A percentile compares a stretch with the other conserved stretches of the same genome.
Evolutionary conservation across 2,797 vertebrate genomes (phyloP).

Genomic region (Poeciliopsis presidionis): DNA sequence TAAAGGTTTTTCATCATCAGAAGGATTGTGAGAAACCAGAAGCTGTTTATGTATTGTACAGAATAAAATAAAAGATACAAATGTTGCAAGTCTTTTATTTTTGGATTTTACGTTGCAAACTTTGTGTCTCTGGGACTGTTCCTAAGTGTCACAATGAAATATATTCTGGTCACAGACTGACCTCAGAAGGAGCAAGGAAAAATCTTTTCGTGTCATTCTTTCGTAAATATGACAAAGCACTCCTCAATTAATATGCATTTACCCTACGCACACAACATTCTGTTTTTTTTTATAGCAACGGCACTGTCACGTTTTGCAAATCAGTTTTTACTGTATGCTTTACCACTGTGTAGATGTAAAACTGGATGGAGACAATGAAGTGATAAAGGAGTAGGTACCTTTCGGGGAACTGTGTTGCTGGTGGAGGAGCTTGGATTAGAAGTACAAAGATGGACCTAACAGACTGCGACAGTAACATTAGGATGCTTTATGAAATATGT

Average conservation of each 20-base stretch:
- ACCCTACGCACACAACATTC: constrained; percentile 62
- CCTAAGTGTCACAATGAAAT: constrained; percentile 76
- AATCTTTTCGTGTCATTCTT: constrained; percentile 61
- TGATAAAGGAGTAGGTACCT: constrained; percentile 27
- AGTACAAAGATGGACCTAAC: constrained; percentile 16
- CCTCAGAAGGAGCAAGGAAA: constrained; percentile 63
- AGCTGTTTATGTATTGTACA: constrained; percentile 94
- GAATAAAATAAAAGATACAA: constrained; percentile 98
- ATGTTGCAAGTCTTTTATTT: constrained; percentile 89
- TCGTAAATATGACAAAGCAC: constrained; percentile 64
- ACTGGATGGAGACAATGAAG: constrained; percentile 37
- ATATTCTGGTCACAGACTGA: constrained; percentile 77
- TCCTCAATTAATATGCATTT: constrained; percentile 71
- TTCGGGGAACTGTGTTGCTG: constrained; percentile 31
- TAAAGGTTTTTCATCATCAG: constrained; percentile 75
- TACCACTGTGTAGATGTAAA: constrained; percentile 79
- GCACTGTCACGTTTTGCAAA: constrained; percentile 82
- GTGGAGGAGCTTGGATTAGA: constrained; percentile 13
- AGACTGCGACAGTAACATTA: constrained; percentile 31
- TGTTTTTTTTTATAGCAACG: constrained; percentile 79
- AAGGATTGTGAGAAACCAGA: constrained; percentile 86
- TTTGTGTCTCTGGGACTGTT: constrained; percentile 93
- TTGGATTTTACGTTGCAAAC: constrained; percentile 72
- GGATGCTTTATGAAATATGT: constrained; percentile 46
- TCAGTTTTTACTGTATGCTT: constrained; percentile 81